Base-by-base conservation (phyloP, 2,888 invertebrate species). In the Blastobasis adustella region DNA sequence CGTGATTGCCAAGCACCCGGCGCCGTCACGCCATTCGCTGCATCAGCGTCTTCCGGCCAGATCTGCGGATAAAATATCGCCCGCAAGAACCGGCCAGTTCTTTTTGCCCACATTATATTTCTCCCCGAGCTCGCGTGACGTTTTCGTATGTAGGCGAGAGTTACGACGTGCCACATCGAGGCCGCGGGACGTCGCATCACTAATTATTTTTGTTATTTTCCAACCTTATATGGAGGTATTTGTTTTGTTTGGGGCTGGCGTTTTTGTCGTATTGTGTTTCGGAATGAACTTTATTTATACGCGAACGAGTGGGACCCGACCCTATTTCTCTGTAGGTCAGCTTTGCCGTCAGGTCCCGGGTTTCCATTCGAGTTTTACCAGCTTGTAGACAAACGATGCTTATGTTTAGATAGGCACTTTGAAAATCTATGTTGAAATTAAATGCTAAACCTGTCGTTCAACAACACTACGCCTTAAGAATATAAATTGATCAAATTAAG, bases 11-110 rank as follows among this genome's bases (percentile, higher is more conserved):
- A 23, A 23, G 23, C 23, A 54, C 61, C 59, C 59, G 63, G 58
- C 60, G 62, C 61, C 66, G 65, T 70, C 67, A 62, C 58, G 62
- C n/a, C 63, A 59, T 60, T 69, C 57, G 51, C 63, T 54, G 61
- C 59, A 67, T 77, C 74, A 79, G 75, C 77, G 72, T 76, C 69
- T 76, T 76, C 71, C 65, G 70, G 65, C 60, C 65, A 67, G 68
- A 73, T 71, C 71, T 75, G 77, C 63, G 58, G 60, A 67, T 75
- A 71, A 79, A 67, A 69, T 79, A 79, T 76, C 56, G 65, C 66
- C 55, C 49, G 23, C 23, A 23, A 23, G 23, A 23, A 23, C 57
- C 62, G 67, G 65, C 62, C 68, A 66, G 57, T 68, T 69, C 66
- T 71, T 74, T 76, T 77, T 73, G 67, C 75, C 69, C 62, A 57